Evolutionary conservation across 2,797 vertebrate genomes (phyloP).

Genomic region (Phoxinus dragarum): DNA sequence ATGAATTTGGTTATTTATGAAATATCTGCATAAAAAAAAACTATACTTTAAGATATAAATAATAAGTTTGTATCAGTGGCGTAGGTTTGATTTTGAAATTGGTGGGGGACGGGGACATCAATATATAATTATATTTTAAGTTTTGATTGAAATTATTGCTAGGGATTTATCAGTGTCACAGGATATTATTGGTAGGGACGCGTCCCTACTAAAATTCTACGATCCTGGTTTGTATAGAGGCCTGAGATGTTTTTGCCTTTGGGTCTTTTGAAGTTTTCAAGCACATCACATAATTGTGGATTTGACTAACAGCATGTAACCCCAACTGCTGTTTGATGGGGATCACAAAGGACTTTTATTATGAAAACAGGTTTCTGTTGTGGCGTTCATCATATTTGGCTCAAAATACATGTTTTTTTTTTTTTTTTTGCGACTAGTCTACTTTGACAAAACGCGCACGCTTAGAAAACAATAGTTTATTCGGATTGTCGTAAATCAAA

Average conservation of each 20-base stretch:
- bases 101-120: no score
- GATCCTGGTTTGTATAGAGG: no score
- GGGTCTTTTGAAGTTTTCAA: neutral
- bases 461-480: neutral
- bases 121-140: no score
- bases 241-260: no score
- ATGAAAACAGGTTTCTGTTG: neutral
- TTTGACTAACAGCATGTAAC: no score
- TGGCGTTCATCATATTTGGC: neutral
- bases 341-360: constrained; percentile 29
- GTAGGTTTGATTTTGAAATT: no score
- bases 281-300: neutral
- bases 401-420: neutral
- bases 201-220: no score
- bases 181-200: no score
- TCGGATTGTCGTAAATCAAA: neutral
- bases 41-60: neutral
- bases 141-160: no score
- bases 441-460: neutral
- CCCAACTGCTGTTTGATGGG: neutral
- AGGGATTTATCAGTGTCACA: no score
- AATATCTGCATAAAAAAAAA: neutral
- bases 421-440: neutral
- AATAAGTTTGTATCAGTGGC: neutral
- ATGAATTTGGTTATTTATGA: neutral